Evolutionary conservation across 2,888 invertebrate species (phyloP).

Genomic region (Drosophila colorata): DNA sequence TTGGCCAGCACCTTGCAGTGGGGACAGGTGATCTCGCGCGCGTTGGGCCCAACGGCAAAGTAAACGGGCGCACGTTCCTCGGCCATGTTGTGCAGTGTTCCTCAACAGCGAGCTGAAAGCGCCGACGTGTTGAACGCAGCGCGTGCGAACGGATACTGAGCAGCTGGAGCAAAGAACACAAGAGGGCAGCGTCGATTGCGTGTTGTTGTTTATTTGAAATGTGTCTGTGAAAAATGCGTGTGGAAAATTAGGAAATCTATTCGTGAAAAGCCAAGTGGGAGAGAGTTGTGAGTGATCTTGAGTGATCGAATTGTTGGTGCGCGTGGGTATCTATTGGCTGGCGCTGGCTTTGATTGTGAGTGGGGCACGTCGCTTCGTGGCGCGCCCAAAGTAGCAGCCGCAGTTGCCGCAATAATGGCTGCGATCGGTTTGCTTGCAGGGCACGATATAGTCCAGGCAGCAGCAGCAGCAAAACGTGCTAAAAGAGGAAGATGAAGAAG

Average conservation of each 20-base stretch:
- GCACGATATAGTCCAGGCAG: conserved; percentile 78
- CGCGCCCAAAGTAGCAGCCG: conserved; percentile 84
- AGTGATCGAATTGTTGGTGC: neutral
- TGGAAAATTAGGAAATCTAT: too few species aligned
- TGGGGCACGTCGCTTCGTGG: conserved; percentile 76
- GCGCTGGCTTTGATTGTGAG: conserved; percentile 54
- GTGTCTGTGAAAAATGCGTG: too few species aligned
- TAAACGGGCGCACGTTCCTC: conserved; percentile 71
- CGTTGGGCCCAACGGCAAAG: conserved; percentile 83
- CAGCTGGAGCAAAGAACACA: conserved; percentile 8
- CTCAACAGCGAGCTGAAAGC: conserved; percentile 1
- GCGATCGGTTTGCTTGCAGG: conserved; percentile 82
- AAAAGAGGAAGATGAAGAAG: too few species aligned
- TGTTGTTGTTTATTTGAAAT: conserved; percentile 24
- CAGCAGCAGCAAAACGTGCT: conserved; percentile 81
- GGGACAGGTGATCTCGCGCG: conserved; percentile 82
- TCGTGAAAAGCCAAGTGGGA: too few species aligned
- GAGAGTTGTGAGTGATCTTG: neutral
- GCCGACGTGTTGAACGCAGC: conserved; percentile 26
- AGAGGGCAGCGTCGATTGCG: neutral
- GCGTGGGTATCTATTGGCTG: conserved; percentile 4
- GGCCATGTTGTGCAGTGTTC: conserved; percentile 45
- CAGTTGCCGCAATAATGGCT: conserved; percentile 85
- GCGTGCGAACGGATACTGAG: conserved; percentile 51
- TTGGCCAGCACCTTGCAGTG: conserved; percentile 77